Percentiles rank a stretch among this genome's conserved stretches.
Evolutionary conservation across 2,113 vertebrate genomes (phyloP).

Genomic region (Hystrix brachyura): DNA sequence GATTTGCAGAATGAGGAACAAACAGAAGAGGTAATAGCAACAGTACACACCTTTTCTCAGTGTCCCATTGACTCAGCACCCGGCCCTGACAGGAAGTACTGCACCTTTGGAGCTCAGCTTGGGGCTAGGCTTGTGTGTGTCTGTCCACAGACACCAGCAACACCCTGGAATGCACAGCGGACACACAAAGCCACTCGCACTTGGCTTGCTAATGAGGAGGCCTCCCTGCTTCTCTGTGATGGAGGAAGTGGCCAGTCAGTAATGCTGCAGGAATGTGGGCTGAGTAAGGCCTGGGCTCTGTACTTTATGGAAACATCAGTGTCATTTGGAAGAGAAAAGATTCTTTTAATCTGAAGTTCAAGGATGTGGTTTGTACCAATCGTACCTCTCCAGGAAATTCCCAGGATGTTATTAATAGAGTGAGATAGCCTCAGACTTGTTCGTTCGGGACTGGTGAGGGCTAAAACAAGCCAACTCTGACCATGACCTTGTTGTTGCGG

Average conservation of each 20-base stretch:
- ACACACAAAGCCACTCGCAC: neutral
- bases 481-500: neutral
- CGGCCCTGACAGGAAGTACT: slow-evolving; percentile 60
- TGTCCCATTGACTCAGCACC: slow-evolving; percentile 2
- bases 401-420: neutral
- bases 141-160: neutral
- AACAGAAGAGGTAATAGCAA: neutral
- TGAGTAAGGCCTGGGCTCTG: neutral
- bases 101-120: slow-evolving; percentile 55
- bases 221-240: rapidly evolving
- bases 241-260: neutral
- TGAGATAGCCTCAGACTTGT: neutral
- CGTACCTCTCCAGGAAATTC: neutral
- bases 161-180: neutral
- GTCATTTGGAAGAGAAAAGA: neutral
- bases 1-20: neutral
- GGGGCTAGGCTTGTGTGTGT: neutral
- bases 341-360: slow-evolving; percentile 27
- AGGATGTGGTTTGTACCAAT: neutral
- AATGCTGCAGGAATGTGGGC: neutral
- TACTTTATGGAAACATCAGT: neutral
- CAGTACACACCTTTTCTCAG: neutral
- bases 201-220: rapidly evolving
- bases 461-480: neutral
- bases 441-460: neutral